These are phyloP conservation scores for Planiliza haematocheilus DNA, from an alignment of 2,113 vertebrate species.

Conservation along the genomic window DNA sequence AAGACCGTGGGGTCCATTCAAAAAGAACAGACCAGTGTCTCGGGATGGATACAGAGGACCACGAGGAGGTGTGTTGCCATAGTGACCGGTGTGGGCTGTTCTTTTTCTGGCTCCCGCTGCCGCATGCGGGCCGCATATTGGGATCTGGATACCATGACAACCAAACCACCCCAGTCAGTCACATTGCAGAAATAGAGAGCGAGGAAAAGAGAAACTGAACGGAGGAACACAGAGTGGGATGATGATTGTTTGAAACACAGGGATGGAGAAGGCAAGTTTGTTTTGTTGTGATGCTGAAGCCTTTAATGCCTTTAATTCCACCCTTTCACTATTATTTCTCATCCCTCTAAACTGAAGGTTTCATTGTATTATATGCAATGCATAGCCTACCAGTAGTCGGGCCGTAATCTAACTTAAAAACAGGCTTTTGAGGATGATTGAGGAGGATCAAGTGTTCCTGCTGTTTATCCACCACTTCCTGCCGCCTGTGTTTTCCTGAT, in stretches of 20 bases:
- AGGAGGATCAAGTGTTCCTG: not conserved
- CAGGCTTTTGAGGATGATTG: not conserved
- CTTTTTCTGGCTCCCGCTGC: constrained; percentile 77
- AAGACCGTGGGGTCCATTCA: constrained; percentile 9
- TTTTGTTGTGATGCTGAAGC: not conserved
- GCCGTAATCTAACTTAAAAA: not conserved
- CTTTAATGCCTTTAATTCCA: not conserved
- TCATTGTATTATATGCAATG: not conserved
- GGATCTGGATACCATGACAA: constrained; percentile 71
- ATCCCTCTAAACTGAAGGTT: not conserved
- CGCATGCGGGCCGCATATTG: constrained; percentile 63
- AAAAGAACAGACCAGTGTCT: constrained; percentile 34
- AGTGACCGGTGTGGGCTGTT: constrained; percentile 79
- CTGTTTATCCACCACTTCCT: not conserved
- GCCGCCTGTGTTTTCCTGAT: constrained; percentile 21
- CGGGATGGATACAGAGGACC: constrained; percentile 41
- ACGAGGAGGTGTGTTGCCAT: constrained; percentile 75
- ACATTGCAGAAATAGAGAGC: constrained; percentile 43
- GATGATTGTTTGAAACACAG: constrained; percentile 8
- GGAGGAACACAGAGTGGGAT: constrained; percentile 41
- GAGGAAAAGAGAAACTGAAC: constrained; percentile 1
- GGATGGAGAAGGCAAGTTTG: constrained; percentile 8
- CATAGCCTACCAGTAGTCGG: not conserved
- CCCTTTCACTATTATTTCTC: not conserved
- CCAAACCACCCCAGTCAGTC: constrained; percentile 58